Conservation (phyloP, 2,888 invertebrate species). For the Parnassius apollo region DNA sequence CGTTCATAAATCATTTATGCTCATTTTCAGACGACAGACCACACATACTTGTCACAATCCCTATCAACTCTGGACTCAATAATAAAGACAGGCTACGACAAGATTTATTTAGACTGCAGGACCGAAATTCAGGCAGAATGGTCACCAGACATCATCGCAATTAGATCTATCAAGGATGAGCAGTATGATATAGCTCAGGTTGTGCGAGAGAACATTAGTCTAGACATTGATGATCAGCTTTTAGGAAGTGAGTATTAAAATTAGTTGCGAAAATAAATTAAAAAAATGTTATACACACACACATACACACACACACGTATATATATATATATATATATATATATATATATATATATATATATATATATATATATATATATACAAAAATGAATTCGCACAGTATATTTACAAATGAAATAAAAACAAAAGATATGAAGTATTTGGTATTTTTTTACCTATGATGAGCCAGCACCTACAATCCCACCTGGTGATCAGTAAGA, state of each 20-base stretch:
- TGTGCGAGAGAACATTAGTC: slow-evolving; percentile 48
- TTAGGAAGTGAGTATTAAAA: slow-evolving; percentile 48
- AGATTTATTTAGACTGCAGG: slow-evolving; percentile 61
- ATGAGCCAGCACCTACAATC: no score
- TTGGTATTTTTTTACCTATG: no score
- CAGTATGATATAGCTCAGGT: slow-evolving; percentile 52
- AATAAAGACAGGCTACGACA: slow-evolving; percentile 60
- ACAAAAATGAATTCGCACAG: no score
- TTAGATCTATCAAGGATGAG: slow-evolving; percentile 53
- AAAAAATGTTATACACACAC: no score
- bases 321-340: no score
- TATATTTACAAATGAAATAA: no score
- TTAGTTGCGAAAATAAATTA: slow-evolving; percentile 23
- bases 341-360: no score
- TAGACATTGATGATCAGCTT: slow-evolving; percentile 58
- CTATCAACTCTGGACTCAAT: slow-evolving; percentile 53
- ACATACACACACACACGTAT: no score
- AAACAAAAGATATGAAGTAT: no score
- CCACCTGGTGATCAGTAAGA: no score
- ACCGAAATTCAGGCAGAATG: slow-evolving; percentile 34
- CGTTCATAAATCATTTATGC: neutral
- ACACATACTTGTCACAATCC: slow-evolving; percentile 69
- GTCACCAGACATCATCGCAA: slow-evolving; percentile 49
- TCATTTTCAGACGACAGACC: slow-evolving; percentile 54
- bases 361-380: no score